Evolutionary conservation across 2,888 invertebrate genomes (phyloP).

Genomic region (Drosophila hamatofila): DNA sequence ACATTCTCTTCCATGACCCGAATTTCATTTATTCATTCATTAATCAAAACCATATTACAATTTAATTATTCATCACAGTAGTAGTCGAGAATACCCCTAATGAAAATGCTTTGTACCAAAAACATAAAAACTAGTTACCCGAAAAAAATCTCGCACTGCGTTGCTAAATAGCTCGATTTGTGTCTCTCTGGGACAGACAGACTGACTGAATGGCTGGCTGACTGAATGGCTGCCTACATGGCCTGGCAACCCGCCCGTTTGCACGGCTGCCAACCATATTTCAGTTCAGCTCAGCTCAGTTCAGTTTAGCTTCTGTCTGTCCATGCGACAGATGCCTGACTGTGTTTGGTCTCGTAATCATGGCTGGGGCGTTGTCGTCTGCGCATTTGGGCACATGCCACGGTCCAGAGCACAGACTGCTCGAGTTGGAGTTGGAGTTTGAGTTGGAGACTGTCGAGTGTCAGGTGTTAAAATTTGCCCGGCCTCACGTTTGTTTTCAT

Average conservation of each 20-base stretch:
- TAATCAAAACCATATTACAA: background rate
- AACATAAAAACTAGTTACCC: constrained; percentile 35
- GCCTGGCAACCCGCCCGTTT: constrained; percentile 44
- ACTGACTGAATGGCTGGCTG: constrained; percentile 25
- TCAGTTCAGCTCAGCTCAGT: background rate
- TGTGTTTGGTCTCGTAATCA: constrained; percentile 55
- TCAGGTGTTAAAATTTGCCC: constrained; percentile 75
- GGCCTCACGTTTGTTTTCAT: constrained; percentile 50
- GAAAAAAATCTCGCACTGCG: constrained; percentile 47
- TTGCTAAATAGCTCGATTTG: constrained; percentile 68
- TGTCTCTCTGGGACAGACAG: constrained; percentile 51
- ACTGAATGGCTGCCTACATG: constrained; percentile 19
- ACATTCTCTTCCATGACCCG: background rate
- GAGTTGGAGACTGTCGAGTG: constrained; percentile 29
- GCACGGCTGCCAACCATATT: background rate
- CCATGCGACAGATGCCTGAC: constrained; percentile 8
- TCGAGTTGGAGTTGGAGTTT: constrained; percentile 11
- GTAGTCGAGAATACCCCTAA: constrained; percentile 23
- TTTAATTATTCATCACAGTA: background rate
- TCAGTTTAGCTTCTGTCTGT: constrained; percentile 9
- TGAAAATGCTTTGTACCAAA: constrained; percentile 18
- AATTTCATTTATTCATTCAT: background rate
- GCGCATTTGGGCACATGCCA: constrained; percentile 54
- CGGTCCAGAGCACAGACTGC: constrained; percentile 53
- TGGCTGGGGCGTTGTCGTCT: constrained; percentile 64